Base-by-base conservation (phyloP, 2,888 invertebrate species). In the Adineta ricciae region DNA sequence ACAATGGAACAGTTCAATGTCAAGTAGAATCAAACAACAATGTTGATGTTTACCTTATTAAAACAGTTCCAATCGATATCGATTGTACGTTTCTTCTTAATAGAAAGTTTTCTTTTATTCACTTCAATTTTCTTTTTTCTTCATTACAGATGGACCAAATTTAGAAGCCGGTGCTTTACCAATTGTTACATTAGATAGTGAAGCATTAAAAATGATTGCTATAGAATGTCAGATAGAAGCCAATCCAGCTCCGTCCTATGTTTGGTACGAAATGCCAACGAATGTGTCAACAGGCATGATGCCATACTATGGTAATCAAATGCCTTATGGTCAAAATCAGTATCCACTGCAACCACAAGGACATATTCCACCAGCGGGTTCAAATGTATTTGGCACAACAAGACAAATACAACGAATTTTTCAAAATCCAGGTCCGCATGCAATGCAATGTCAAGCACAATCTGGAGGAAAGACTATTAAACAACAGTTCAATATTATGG, bases 401-500 rank as follows among this genome's bases (percentile, higher is more conserved):
- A 38, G 19, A 41, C 38, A 41, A n/a, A 78, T 78, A 19, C 41
- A 78, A 78, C 21, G 41, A 78, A 9, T 41, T 78, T 78, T 41
- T 78, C 24, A 41, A n/a, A 0, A 41, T 41, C 41, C 24, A 41
- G 78, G 41, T n/a, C 5, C 24, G 14, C 41, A 41, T 78, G 1
- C 41, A 21, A 78, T 78, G 78, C n/a, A 41, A 78, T 78, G 78
- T 41, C 78, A 78, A 78, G 78, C 78, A 78, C 78, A 78, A 21
- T 24, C 41, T 4, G 1, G 41, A 78, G 78, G 78, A 41, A 78
- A 41, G 41, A 78, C 78, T 24, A n/a, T 78, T 41, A 41, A 38
- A 41, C 78, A 78, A 78, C n/a, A 78, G 14, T 78, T 78, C n/a
- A 9, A 14, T 2, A 78, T 78, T 41, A 36, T 0, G 14, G 32